Conservation (phyloP, 2,888 invertebrate genomes). For the Thecophora atra region DNA sequence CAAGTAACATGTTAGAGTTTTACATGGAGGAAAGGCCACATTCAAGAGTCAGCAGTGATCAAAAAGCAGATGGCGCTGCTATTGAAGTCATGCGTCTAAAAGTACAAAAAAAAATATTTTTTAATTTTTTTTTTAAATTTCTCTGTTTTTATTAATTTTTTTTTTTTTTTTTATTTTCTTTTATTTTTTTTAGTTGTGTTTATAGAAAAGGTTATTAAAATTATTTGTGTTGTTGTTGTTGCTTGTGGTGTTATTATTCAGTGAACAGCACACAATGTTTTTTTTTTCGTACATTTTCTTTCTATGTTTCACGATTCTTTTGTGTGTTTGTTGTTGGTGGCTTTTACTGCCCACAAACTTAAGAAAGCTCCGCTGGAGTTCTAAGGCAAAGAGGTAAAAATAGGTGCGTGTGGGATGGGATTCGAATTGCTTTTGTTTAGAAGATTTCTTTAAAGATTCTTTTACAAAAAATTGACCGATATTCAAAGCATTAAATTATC, state of each 20-base stretch:
- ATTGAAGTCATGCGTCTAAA: constrained; percentile 1
- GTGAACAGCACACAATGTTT: neutral
- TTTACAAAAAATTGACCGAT: too few relatives aligned
- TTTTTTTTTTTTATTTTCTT: too few relatives aligned
- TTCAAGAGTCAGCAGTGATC: neutral
- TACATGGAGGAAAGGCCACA: neutral
- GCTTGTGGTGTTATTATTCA: constrained; percentile 18
- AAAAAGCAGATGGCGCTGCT: neutral
- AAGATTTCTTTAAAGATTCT: too few relatives aligned
- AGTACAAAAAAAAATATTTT: neutral
- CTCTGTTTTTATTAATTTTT: too few relatives aligned
- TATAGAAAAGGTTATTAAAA: neutral
- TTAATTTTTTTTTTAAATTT: neutral
- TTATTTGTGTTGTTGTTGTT: constrained; percentile 3
- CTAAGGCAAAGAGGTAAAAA: neutral
- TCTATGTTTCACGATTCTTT: neutral
- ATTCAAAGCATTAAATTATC: too few relatives aligned
- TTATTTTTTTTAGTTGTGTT: too few relatives aligned
- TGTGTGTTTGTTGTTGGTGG: neutral
- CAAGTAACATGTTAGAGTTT: neutral
- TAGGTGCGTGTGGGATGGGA: constrained; percentile 3
- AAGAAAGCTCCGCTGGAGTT: neutral
- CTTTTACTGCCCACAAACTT: neutral
- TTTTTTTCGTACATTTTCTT: neutral
- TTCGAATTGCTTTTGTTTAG: too few relatives aligned